Evolutionary conservation across 2,888 invertebrate genomes (phyloP).

Genomic region (Cryptops parisi): DNA sequence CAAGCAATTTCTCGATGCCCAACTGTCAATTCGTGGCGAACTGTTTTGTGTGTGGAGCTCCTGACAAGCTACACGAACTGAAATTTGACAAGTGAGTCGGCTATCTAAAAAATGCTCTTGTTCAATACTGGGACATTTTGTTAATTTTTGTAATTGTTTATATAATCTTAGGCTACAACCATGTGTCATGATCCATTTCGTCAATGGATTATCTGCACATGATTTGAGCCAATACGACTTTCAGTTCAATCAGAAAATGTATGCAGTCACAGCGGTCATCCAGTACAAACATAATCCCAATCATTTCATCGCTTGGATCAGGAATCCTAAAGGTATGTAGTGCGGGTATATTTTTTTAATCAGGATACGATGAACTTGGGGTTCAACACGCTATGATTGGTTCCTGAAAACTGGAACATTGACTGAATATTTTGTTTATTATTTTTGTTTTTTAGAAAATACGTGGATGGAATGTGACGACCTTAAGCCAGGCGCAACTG

Average conservation of each 20-base stretch:
- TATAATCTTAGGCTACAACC: background rate
- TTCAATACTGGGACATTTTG: background rate
- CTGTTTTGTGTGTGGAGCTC: background rate
- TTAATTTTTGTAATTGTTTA: no score
- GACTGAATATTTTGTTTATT: background rate
- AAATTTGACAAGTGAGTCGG: slow-evolving; percentile 4
- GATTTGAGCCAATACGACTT: background rate
- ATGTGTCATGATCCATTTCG: slow-evolving; percentile 1
- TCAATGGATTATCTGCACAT: background rate
- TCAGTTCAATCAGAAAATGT: background rate
- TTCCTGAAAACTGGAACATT: background rate
- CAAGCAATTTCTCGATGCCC: background rate
- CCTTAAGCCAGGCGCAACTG: background rate
- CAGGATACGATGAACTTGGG: no score
- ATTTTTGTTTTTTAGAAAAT: background rate
- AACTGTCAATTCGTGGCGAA: background rate
- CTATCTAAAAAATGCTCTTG: background rate
- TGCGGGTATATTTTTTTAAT: background rate
- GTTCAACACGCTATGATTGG: no score
- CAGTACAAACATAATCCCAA: slow-evolving; percentile 8
- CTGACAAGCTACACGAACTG: background rate
- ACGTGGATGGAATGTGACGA: slow-evolving; percentile 6
- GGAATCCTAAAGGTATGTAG: background rate
- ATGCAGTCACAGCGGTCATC: background rate
- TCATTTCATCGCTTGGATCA: slow-evolving; percentile 6